Conservation (phyloP, 2,113 vertebrate genomes). For the Clupea harengus region DNA sequence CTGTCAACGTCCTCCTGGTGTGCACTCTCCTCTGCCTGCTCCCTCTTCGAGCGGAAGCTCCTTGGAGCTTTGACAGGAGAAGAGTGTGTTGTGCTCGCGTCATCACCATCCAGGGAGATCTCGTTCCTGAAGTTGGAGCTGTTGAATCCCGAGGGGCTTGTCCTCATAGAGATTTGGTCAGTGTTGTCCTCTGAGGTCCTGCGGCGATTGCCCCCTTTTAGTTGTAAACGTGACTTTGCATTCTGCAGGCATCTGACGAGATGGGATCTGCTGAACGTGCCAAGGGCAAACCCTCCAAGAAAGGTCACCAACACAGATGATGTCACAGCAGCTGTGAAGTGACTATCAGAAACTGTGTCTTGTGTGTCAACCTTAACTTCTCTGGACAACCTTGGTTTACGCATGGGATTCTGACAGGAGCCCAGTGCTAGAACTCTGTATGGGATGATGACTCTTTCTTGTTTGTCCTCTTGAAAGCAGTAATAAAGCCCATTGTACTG, state of each 20-base stretch:
- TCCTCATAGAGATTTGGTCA: neutral
- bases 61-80: constrained; percentile 58
- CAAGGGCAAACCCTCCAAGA: constrained; percentile 63
- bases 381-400: neutral
- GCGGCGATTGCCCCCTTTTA: neutral
- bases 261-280: constrained; percentile 59
- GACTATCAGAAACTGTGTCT: constrained; percentile 9
- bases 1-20: constrained; percentile 49
- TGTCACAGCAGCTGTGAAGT: constrained; percentile 57
- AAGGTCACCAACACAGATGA: constrained; percentile 70
- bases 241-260: constrained; percentile 57
- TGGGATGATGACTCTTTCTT: constrained; percentile 45
- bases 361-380: neutral
- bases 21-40: constrained; percentile 1
- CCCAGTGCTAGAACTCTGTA: constrained; percentile 43
- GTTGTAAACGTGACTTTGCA: neutral
- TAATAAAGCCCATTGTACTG: constrained; percentile 68
- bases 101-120: neutral
- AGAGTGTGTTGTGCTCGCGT: neutral
- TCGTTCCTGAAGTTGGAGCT: neutral
- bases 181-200: neutral
- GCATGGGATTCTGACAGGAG: neutral
- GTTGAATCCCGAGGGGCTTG: neutral
- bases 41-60: constrained; percentile 47
- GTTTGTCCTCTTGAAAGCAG: constrained; percentile 56